phyloP scores from a whole-genome alignment of 1,140 invertebrate species.

The Daktulosphaira vitifoliae region DNA sequence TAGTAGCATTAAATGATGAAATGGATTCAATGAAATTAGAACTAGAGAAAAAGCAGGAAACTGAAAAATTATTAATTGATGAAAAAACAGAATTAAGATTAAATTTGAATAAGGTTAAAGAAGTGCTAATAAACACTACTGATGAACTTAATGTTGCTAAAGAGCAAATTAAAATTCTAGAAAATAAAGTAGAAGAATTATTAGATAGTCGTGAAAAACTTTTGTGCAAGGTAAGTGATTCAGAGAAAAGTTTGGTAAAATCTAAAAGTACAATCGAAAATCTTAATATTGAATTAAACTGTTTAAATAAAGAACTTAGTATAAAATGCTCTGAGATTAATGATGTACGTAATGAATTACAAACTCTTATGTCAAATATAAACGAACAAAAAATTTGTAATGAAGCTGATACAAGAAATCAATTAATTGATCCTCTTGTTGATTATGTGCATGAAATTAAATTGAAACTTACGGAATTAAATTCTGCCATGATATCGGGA shows the following conservation, averaged over 20 bases:
- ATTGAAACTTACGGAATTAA: slow-evolving; percentile 22
- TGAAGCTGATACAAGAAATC: neutral
- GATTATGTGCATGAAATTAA: slow-evolving; percentile 28
- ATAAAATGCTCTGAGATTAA: neutral
- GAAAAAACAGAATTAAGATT: slow-evolving; percentile 1
- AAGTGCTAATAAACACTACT: neutral
- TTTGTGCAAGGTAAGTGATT: neutral
- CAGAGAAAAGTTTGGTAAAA: neutral
- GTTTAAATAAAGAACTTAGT: neutral
- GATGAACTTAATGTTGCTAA: neutral
- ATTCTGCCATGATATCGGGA: slow-evolving; percentile 28
- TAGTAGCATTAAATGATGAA: slow-evolving; percentile 20
- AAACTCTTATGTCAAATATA: neutral
- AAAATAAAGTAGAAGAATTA: neutral
- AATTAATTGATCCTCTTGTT: slow-evolving; percentile 15
- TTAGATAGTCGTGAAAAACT: neutral
- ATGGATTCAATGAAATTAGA: slow-evolving; percentile 25
- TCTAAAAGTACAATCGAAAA: neutral
- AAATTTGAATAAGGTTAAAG: neutral
- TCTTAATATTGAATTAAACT: neutral
- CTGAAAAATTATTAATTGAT: neutral
- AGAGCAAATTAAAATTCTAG: slow-evolving; percentile 16
- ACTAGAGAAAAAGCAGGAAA: neutral
- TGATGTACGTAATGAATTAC: neutral
- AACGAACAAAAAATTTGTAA: neutral